A percentile compares a stretch with the other conserved stretches of the same genome.
Conservation (phyloP, 2,888 invertebrate species). For the Argyresthia albistria region DNA sequence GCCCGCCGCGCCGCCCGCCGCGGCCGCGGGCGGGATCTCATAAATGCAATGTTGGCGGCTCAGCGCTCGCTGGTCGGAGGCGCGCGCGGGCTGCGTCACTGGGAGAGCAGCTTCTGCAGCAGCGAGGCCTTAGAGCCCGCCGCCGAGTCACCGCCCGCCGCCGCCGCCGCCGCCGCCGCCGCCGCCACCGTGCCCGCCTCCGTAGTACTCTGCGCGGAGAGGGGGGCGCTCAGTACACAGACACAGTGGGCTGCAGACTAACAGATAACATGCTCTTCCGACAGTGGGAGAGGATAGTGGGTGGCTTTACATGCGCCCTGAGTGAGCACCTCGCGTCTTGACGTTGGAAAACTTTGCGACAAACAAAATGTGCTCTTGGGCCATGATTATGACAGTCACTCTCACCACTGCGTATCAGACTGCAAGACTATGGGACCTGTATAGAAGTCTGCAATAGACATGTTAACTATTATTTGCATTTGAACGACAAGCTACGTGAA, state of each 20-base stretch:
- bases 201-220: conserved; percentile 54
- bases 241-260: background rate
- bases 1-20: background rate
- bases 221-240: background rate
- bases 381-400: no score
- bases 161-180: conserved; percentile 20
- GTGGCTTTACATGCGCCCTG: no score
- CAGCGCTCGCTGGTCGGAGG: conserved; percentile 9
- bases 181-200: conserved; percentile 62
- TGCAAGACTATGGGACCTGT: no score
- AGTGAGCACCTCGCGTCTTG: no score
- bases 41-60: conserved; percentile 43
- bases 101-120: conserved; percentile 88
- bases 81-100: conserved; percentile 61
- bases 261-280: no score
- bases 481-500: no score
- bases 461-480: no score
- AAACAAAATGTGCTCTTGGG: no score
- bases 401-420: no score
- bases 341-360: no score
- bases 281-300: no score
- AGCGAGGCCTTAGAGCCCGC: conserved; percentile 78
- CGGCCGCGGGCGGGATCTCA: conserved; percentile 17
- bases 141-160: conserved; percentile 17
- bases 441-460: no score